Conservation (phyloP, 1,140 invertebrate genomes). For the Episyrphus balteatus region DNA sequence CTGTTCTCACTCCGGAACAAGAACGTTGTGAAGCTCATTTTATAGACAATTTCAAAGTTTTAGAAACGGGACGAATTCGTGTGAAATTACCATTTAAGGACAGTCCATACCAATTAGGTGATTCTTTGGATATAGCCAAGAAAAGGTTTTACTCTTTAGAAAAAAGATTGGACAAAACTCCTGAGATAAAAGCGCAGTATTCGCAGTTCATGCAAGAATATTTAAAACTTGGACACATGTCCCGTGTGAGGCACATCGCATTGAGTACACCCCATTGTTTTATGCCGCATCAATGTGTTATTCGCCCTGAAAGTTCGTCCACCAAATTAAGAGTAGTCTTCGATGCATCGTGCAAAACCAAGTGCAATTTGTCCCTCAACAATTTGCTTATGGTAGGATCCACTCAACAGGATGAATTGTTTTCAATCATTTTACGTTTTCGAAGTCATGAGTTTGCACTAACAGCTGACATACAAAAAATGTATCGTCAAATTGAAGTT, state of each 20-base stretch:
- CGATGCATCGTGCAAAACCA: too few relatives aligned
- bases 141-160: conserved; percentile 11
- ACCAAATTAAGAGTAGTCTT: conserved; percentile 19
- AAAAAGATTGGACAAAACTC: conserved; percentile 5
- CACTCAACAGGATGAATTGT: neutral
- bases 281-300: conserved; percentile 23
- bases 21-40: conserved; percentile 4
- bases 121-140: conserved; percentile 11
- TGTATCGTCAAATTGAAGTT: conserved; percentile 36
- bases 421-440: neutral
- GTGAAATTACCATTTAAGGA: conserved; percentile 21
- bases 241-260: neutral
- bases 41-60: neutral
- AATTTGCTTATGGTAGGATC: conserved; percentile 1
- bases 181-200: conserved; percentile 11
- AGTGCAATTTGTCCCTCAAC: too few relatives aligned
- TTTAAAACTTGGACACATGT: conserved; percentile 15
- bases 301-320: conserved; percentile 11
- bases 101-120: conserved; percentile 7
- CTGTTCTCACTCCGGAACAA: neutral
- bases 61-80: conserved; percentile 16
- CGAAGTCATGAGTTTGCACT: conserved; percentile 20
- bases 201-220: conserved; percentile 25
- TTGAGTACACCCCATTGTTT: conserved; percentile 8
- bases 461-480: conserved; percentile 31